Percentiles rank a stretch among this genome's conserved stretches.
Conservation (phyloP, 2,113 vertebrate species). For the Athene noctua region DNA sequence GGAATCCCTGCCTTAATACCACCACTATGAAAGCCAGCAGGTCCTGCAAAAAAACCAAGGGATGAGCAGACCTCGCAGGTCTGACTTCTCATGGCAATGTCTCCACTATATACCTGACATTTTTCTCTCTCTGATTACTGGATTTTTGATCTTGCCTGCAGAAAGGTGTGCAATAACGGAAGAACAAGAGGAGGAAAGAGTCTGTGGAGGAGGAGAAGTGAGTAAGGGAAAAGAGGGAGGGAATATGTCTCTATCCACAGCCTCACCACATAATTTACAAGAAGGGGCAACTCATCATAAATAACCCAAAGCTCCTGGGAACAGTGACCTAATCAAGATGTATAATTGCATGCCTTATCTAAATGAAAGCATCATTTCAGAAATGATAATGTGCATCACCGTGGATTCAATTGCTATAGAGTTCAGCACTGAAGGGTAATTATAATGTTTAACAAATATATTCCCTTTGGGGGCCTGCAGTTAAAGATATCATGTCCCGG, state of each 20-base stretch:
- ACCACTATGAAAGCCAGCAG: background rate
- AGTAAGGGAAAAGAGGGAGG: background rate
- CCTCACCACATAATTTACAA: constrained; percentile 38
- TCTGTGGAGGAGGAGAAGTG: background rate
- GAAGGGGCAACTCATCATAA: constrained; percentile 62
- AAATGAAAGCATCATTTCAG: constrained; percentile 81
- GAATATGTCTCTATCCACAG: background rate
- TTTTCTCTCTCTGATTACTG: background rate
- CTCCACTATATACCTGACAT: fast-evolving
- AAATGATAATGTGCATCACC: constrained; percentile 73
- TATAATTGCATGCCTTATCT: constrained; percentile 80
- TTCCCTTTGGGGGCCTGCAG: constrained; percentile 73
- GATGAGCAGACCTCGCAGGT: background rate
- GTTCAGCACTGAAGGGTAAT: constrained; percentile 79
- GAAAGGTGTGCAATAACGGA: background rate
- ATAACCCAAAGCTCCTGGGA: constrained; percentile 69
- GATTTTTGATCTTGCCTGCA: background rate
- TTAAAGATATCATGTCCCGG: constrained; percentile 65
- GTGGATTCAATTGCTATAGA: constrained; percentile 70
- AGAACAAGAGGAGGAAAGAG: background rate
- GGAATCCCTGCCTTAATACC: background rate
- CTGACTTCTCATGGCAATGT: background rate
- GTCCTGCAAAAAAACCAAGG: background rate
- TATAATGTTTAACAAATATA: constrained; percentile 83
- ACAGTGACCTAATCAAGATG: constrained; percentile 82